Base-by-base conservation (phyloP, 2,113 vertebrate species). In the Grammomys dolichurus region DNA sequence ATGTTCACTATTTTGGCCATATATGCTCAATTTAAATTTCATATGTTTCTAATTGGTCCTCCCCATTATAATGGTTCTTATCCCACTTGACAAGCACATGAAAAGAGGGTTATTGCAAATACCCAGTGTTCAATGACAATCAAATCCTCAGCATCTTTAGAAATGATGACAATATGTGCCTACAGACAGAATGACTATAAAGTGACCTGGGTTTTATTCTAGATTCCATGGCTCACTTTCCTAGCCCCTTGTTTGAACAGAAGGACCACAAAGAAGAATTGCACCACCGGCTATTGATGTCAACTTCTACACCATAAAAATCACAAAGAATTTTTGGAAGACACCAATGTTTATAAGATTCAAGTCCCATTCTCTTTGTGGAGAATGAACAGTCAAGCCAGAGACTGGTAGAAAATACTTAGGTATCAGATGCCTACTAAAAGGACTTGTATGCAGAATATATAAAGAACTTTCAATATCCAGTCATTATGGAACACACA, bases 391-490 rank as follows among this genome's bases (percentile, higher is more conserved):
- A 88, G 20, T 43, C 1, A 77, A 46, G 1, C 4, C 22, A 40
- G 19, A 54, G 8, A 33, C 4, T 43, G 1, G 2, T 51, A 87
- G 58, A 93, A 86, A 81, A 73, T 17, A 65, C 20, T 65, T 73
- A 4, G 1, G 86, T 75, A 87, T 54, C 17, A 86, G 40, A 43
- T n/a, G 51, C 5, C 81, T 51, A 51, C 14, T 67, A n/a, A 87
- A 87, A 86, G 60, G 14, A 46, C 3, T 84, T 69, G 16, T 56
- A 70, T 78, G 11, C 7, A 88, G 72, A 65, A 28, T 86, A 91
- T 40, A 72, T 7, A 92, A 69, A 95, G 65, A 95, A 78, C 20
- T 60, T 89, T 43, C 10, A 72, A 91, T 95, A 70, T 89, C 56
- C 33, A 56, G 67, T 91, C n/a, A 65, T 90, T n/a, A 91, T 17